These are phyloP conservation scores for Sphyrna mokarran DNA, from an alignment of 2,113 vertebrate genomes.

Conservation along the genomic window DNA sequence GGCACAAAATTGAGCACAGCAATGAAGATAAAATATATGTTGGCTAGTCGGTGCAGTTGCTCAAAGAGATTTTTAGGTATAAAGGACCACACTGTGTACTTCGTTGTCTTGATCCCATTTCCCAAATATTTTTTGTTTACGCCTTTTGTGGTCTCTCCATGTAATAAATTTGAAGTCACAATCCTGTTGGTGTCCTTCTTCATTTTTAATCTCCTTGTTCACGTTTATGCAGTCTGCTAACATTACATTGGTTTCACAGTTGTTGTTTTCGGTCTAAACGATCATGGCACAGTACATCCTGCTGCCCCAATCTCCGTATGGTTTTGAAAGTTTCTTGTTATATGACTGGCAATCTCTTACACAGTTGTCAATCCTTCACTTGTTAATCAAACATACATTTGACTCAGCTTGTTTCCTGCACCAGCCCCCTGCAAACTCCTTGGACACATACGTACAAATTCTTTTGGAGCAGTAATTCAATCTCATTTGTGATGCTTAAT, in stretches of 20 bases:
- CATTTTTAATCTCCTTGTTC: conserved; percentile 10
- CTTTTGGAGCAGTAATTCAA: not conserved
- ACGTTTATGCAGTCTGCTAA: not conserved
- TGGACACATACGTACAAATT: not conserved
- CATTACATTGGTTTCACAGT: not conserved
- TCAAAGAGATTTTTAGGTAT: conserved; percentile 81
- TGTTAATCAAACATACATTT: not conserved
- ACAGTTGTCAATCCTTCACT: not conserved
- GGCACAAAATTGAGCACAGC: conserved; percentile 80
- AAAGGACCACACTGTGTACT: conserved; percentile 67
- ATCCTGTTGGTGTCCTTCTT: conserved; percentile 46
- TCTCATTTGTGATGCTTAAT: not conserved
- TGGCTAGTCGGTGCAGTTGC: conserved; percentile 82
- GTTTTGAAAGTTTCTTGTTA: not conserved
- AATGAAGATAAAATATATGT: conserved; percentile 79
- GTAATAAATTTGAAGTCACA: conserved; percentile 44
- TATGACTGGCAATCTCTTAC: not conserved
- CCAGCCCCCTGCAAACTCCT: not conserved
- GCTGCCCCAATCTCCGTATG: not conserved
- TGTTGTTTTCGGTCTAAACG: not conserved
- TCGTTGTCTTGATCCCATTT: conserved; percentile 54
- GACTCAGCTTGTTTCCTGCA: not conserved
- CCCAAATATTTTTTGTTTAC: conserved; percentile 39
- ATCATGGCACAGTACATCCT: not conserved
- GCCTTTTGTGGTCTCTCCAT: conserved; percentile 42